Conservation (phyloP, 2,113 vertebrate species). For the Pimephales promelas region DNA sequence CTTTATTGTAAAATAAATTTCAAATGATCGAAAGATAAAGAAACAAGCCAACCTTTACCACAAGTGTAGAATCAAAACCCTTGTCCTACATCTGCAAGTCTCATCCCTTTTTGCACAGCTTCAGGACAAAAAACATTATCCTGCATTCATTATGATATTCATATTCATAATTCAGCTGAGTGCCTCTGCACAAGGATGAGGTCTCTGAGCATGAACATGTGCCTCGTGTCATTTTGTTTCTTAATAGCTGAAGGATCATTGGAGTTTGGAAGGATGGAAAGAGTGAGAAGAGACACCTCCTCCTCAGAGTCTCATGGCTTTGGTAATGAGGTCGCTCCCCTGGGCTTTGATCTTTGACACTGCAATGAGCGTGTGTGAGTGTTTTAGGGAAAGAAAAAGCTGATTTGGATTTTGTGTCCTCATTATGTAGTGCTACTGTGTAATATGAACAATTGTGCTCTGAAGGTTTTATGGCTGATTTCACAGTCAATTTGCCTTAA, state of each 20-base stretch:
- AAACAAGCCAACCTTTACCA: neutral
- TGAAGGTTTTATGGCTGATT: slow-evolving; percentile 11
- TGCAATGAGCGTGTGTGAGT: slow-evolving; percentile 23
- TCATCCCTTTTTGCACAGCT: slow-evolving; percentile 45
- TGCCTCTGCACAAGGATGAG: slow-evolving; percentile 16
- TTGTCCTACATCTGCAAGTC: slow-evolving; percentile 15
- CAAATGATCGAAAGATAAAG: neutral
- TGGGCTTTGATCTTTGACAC: slow-evolving; percentile 62
- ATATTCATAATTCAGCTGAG: slow-evolving; percentile 66
- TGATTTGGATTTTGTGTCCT: neutral
- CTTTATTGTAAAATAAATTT: too few relatives aligned
- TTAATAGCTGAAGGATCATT: slow-evolving; percentile 20
- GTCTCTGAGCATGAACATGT: slow-evolving; percentile 7
- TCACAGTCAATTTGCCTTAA: slow-evolving; percentile 24
- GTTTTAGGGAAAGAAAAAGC: neutral
- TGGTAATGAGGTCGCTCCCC: slow-evolving; percentile 48
- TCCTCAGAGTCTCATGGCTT: neutral
- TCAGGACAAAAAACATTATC: slow-evolving; percentile 51
- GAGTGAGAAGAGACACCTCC: slow-evolving; percentile 31
- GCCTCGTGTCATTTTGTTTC: slow-evolving; percentile 30
- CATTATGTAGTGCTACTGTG: neutral
- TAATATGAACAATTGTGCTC: neutral
- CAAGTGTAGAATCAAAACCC: neutral
- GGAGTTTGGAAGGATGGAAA: neutral
- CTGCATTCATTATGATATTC: slow-evolving; percentile 57